Evolutionary conservation across 2,888 invertebrate genomes (phyloP).

Genomic region (Serrognathus titanus): DNA sequence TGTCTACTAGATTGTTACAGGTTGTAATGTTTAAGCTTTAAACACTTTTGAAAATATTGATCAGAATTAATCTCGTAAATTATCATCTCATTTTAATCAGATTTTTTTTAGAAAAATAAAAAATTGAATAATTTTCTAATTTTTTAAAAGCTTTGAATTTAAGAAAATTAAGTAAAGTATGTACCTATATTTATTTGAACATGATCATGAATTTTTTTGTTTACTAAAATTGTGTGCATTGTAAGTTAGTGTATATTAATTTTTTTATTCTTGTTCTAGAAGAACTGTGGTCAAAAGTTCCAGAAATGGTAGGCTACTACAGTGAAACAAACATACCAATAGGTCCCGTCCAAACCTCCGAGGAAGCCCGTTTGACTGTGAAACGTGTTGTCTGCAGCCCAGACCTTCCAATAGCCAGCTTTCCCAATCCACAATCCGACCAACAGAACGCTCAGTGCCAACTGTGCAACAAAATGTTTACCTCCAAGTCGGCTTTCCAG

Average conservation of each 20-base stretch:
- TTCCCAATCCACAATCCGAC: slow-evolving; percentile 20
- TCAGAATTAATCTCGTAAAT: too few species aligned
- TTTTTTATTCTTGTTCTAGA: slow-evolving; percentile 47
- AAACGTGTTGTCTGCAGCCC: slow-evolving; percentile 60
- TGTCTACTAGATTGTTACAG: too few species aligned
- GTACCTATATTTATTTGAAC: too few species aligned
- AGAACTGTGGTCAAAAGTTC: slow-evolving; percentile 43
- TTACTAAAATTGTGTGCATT: background rate
- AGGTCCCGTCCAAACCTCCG: slow-evolving; percentile 41
- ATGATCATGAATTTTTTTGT: background rate
- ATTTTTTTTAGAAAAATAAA: too few species aligned
- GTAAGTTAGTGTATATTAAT: background rate
- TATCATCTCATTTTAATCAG: too few species aligned
- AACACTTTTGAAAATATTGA: too few species aligned
- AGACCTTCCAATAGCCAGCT: slow-evolving; percentile 53
- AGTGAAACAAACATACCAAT: slow-evolving; percentile 47
- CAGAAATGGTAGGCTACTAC: slow-evolving; percentile 54
- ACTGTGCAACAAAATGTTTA: slow-evolving; percentile 45
- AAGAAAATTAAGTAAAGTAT: too few species aligned
- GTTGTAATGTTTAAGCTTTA: too few species aligned
- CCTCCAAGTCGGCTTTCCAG: slow-evolving; percentile 42
- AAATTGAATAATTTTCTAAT: too few species aligned
- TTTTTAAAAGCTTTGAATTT: too few species aligned
- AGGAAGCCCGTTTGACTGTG: slow-evolving; percentile 40
- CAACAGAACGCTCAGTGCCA: slow-evolving; percentile 39